Base-by-base conservation (phyloP, 1,140 invertebrate genomes). In the Sipha flava region DNA sequence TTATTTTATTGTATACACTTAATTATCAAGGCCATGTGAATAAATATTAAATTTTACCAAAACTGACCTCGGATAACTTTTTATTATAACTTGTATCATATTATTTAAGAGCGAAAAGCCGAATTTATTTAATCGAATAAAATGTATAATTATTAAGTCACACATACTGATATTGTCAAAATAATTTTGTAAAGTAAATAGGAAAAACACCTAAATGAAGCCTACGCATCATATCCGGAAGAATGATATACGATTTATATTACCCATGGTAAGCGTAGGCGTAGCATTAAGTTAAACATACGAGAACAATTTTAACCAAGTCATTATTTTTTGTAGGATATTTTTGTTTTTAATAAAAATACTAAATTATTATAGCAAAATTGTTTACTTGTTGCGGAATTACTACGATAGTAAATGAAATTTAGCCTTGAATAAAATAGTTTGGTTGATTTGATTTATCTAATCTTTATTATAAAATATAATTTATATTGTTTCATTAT, bases 11-110 rank as follows among this genome's bases (percentile, higher is more conserved):
- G 14, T 23, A 26, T 45, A 68, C 29, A 34, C 31, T 68, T 18
- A 9, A 47, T 5, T 12, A 23, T 47, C 66, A 70, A 23, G 66
- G 66, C 34, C 66, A 29, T 29, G 16, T 23, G 43, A 70, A 70
- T 31, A 31, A 47, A 31, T 26, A 7, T 43, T 21, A 10, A 37
- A 31, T 16, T 34, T 34, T 12, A 1, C 52, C 34, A 54, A 77
- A 77, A 57, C 73, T 77, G 73, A 77, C 73, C 73, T 77, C 49
- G 49, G 73, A 59, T 52, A 77, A 77, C 57, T 77, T 5, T 23
- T 59, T 77, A n/a, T 54, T 77, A 37, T 12, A 66, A 26, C 34
- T n/a, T 26, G 9, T 7, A 26, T n/a, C 21, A 3, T 16, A 29
- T 40, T 45, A 23, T 54, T 54, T 16, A 16, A 52, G 37, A 75